These are phyloP conservation scores for Pipistrellus pipistrellus DNA, from an alignment of 2,797 vertebrate genomes.

Conservation along the genomic window DNA sequence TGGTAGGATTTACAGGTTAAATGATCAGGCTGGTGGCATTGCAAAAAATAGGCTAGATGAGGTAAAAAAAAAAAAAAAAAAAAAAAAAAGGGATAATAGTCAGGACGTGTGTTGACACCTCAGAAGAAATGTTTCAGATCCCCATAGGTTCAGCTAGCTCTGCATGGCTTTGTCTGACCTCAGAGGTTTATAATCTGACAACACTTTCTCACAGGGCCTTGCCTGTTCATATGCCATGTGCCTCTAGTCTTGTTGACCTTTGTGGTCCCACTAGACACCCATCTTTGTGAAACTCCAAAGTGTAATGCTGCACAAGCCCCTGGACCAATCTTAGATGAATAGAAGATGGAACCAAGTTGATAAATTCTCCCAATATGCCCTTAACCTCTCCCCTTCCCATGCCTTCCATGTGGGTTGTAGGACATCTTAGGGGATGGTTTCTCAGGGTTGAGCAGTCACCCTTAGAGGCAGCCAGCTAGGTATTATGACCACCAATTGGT, in stretches of 20 bases:
- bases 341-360: not conserved
- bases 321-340: not conserved
- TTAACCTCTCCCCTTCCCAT: not conserved
- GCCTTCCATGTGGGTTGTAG: not conserved
- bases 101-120: not conserved
- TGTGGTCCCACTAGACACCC: not conserved
- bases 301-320: not conserved
- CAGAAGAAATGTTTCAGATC: not conserved
- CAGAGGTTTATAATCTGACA: not conserved
- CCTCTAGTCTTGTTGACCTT: not conserved
- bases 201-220: not conserved
- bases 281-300: not conserved
- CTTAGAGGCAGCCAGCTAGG: not conserved
- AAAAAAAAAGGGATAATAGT: not conserved
- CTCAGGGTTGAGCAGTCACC: not conserved
- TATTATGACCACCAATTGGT: not conserved
- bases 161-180: not conserved
- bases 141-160: not conserved
- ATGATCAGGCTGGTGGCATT: not conserved
- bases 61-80: too few relatives aligned
- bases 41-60: not conserved
- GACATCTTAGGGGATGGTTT: not conserved
- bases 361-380: not conserved
- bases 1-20: slow-evolving; percentile 35
- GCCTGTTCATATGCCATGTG: not conserved